phyloP scores from a whole-genome alignment of 2,113 vertebrate species.

The Bambusicola thoracicus region DNA sequence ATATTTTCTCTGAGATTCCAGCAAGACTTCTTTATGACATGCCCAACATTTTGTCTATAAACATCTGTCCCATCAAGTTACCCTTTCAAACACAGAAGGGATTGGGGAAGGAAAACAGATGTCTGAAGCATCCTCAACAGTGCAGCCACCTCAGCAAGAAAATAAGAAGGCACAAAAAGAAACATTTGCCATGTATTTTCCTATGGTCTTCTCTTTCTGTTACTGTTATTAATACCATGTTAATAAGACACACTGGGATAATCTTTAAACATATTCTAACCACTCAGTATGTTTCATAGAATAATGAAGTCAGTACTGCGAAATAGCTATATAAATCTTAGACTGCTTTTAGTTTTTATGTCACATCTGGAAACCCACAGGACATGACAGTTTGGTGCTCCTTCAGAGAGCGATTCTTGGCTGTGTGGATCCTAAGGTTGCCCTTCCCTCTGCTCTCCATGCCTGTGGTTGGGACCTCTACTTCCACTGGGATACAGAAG shows the following conservation, averaged over 20 bases:
- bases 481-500: background rate
- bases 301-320: background rate
- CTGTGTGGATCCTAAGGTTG: background rate
- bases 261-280: slow-evolving; percentile 22
- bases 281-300: slow-evolving; percentile 6
- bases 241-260: background rate
- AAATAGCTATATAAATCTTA: background rate
- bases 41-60: slow-evolving; percentile 6
- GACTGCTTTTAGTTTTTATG: background rate
- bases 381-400: background rate
- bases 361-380: background rate
- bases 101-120: background rate
- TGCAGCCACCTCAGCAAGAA: background rate
- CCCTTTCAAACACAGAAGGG: background rate
- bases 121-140: background rate
- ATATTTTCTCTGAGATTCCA: background rate
- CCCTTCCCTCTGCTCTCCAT: background rate
- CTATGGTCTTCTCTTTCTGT: background rate
- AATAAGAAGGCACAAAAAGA: background rate
- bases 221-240: background rate
- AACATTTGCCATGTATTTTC: background rate
- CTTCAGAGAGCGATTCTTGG: background rate
- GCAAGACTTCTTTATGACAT: background rate
- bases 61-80: slow-evolving; percentile 12
- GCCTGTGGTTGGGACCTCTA: background rate